Base-by-base conservation (phyloP, 2,113 vertebrate genomes). In the Paedocypris sp. region DNA sequence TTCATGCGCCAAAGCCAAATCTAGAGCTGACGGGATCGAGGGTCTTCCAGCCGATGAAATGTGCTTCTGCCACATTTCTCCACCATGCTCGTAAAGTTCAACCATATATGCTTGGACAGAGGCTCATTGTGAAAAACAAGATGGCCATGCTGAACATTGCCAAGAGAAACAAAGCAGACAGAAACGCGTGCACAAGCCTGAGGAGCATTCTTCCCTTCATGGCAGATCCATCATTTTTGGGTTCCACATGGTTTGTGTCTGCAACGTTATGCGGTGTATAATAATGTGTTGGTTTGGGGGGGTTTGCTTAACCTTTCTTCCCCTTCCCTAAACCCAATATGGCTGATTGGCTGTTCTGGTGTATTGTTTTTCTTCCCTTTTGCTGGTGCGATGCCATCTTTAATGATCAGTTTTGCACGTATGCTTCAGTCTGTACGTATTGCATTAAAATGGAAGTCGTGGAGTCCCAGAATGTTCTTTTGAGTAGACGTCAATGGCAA, bases 111-210 rank as follows among this genome's bases (percentile, higher is more conserved):
- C 71, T 58, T 68, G 58, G 65, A 68, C 60, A 67, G 48, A 74
- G 67, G 54, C 68, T 66, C 61, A 62, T 72, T 66, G 53, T 70
- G 69, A 74, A 66, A 70, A 69, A 59, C 54, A 64, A 71, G 60
- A 73, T 66, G 68, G 69, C 60, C 70, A 61, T 52, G 56, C 42
- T 49, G 33, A 67, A 19, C 46, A 38, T 53, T 71, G 73, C 75
- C 75, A 77, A 68, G 71, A 65, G 64, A 73, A 77, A 75, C 70
- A 73, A 33, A 60, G 62, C 50, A 43, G 61, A 73, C 61, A 70
- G 66, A 67, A 66, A 67, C 69, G 64, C 45, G 38, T 57, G 41
- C 50, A 62, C 46, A 49, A 58, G 64, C 58, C 61, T 73, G 53
- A 72, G 67, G 45, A 61, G 64, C 64, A 60, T 74, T 74, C 72